Conservation (phyloP, 2,113 vertebrate genomes). For the western clawed frog (Xenopus tropicalis) region UCB_Xtro_10.0 CM004448.2:31563001-31563500, state of each 20-base stretch:
- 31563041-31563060: constrained; percentile 69
- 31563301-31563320: constrained; percentile 57
- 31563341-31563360: constrained; percentile 78
- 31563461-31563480: neutral
- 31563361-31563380: constrained; percentile 84
- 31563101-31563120: constrained; percentile 50
- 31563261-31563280: constrained; percentile 69
- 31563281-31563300: constrained; percentile 73
- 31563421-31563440: constrained; percentile 60
- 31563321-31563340: constrained; percentile 62
- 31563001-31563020: constrained; percentile 47
- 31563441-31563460: constrained; percentile 53
- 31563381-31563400: constrained; percentile 77
- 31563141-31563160: neutral
- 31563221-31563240: constrained; percentile 50
- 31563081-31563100: constrained; percentile 61
- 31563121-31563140: constrained; percentile 19
- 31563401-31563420: constrained; percentile 50
- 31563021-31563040: constrained; percentile 67
- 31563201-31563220: too few species aligned
- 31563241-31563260: constrained; percentile 49
- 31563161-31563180: neutral
- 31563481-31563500: constrained; percentile 44
- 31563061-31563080: constrained; percentile 66
- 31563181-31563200: constrained; percentile 47